A percentile compares a stretch with the other conserved stretches of the same genome.
Conservation (phyloP, 2,888 invertebrate genomes). For the Drosophila testacea region DNA sequence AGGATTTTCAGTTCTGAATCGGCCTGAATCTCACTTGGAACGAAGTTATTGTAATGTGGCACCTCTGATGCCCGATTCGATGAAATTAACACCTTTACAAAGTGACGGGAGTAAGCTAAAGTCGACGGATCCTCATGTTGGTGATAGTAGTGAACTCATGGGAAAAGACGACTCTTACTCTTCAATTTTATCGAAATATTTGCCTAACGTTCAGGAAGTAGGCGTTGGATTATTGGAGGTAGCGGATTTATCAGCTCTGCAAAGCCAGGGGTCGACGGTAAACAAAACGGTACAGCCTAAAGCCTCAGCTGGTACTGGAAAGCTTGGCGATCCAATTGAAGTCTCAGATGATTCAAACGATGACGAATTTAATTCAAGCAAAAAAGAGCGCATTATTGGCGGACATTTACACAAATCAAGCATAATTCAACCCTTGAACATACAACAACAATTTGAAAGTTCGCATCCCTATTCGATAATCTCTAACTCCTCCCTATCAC, state of each 20-base stretch:
- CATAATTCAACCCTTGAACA: constrained; percentile 27
- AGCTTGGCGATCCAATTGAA: constrained; percentile 79
- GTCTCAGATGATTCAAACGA: constrained; percentile 81
- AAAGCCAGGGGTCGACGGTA: neutral
- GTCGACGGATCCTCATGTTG: constrained; percentile 12
- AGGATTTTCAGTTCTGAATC: constrained; percentile 7
- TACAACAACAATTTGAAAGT: constrained; percentile 8
- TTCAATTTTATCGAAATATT: constrained; percentile 5
- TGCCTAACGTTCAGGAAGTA: constrained; percentile 1
- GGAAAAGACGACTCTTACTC: constrained; percentile 5
- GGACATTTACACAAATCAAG: constrained; percentile 17
- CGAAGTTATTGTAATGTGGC: constrained; percentile 84
- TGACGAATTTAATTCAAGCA: constrained; percentile 8
- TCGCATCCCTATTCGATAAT: constrained; percentile 14
- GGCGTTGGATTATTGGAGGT: neutral
- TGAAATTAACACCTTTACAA: constrained; percentile 63
- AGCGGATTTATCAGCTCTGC: constrained; percentile 4
- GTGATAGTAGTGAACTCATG: constrained; percentile 5
- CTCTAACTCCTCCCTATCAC: neutral
- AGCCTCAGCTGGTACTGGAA: constrained; percentile 59
- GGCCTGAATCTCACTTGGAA: constrained; percentile 51
- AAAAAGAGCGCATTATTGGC: constrained; percentile 6
- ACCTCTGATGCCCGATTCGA: constrained; percentile 82
- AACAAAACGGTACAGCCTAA: neutral
- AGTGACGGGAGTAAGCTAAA: constrained; percentile 5